Percentiles rank a stretch among this genome's conserved stretches.
These are phyloP conservation scores for Galagoides demidoff DNA, from an alignment of 2,797 vertebrate genomes.

Conservation along the genomic window DNA sequence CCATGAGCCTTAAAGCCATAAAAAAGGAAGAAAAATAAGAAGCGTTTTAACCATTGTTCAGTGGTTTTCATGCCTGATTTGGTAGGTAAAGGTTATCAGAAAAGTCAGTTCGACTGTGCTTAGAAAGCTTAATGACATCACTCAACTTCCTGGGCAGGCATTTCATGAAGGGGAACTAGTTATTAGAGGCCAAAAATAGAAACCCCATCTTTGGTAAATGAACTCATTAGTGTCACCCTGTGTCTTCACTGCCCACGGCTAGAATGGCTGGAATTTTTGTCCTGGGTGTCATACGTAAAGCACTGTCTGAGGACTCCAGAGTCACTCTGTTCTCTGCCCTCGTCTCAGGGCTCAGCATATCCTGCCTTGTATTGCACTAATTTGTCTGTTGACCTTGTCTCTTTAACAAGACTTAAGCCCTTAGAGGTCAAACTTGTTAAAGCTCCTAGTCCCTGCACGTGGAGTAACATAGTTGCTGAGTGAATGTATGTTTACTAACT, in stretches of 20 bases:
- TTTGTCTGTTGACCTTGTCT: not conserved
- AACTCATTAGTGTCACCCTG: constrained; percentile 43
- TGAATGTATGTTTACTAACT: constrained; percentile 4
- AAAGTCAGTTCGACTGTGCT: constrained; percentile 81
- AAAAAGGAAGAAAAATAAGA: constrained; percentile 17
- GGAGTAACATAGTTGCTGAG: not conserved
- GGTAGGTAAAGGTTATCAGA: constrained; percentile 84
- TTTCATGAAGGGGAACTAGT: constrained; percentile 56
- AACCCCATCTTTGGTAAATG: constrained; percentile 67
- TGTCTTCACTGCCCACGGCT: not conserved
- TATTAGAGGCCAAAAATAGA: constrained; percentile 72
- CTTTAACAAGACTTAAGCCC: not conserved
- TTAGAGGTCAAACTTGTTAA: constrained; percentile 18
- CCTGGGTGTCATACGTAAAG: not conserved
- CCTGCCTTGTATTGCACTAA: not conserved
- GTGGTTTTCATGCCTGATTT: constrained; percentile 84
- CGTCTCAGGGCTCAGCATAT: not conserved
- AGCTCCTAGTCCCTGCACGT: not conserved
- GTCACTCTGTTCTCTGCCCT: not conserved
- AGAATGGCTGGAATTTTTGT: not conserved
- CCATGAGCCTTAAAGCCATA: constrained; percentile 35
- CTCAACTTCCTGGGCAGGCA: constrained; percentile 63
- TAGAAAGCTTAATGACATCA: constrained; percentile 71
- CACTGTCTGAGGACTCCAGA: not conserved
- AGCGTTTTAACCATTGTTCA: constrained; percentile 76